phyloP scores from a whole-genome alignment of 1,140 invertebrate species.

The Neocloeon triangulifer region DNA sequence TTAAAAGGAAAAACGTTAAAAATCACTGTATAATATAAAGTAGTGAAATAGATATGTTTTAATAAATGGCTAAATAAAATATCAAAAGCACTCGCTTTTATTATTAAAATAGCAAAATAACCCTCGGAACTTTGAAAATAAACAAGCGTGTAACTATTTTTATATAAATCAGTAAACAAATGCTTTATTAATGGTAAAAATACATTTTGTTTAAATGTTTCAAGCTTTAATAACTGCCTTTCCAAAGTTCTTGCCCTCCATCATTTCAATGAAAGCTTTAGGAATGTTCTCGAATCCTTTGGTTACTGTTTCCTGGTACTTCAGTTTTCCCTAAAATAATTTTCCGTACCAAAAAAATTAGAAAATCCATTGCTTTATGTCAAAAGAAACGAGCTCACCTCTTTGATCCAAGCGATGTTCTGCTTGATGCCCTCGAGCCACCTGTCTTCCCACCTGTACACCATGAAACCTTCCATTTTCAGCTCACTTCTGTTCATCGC shows the following conservation, averaged over 20 bases:
- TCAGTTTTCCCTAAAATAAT: slow-evolving; percentile 27
- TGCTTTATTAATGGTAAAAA: too few species aligned
- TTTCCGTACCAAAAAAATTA: background rate
- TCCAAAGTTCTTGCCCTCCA: slow-evolving; percentile 33
- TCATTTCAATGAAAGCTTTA: slow-evolving; percentile 32
- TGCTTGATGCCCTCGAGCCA: slow-evolving; percentile 28
- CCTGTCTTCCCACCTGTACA: slow-evolving; percentile 21
- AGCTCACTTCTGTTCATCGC: slow-evolving; percentile 25
- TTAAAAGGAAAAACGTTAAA: too few species aligned
- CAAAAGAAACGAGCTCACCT: too few species aligned
- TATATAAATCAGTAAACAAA: slow-evolving; percentile 3
- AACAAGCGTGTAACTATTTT: too few species aligned
- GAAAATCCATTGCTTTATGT: too few species aligned
- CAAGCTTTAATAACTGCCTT: slow-evolving; percentile 34
- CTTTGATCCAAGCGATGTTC: slow-evolving; percentile 31
- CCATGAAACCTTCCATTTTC: slow-evolving; percentile 33
- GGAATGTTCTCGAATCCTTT: slow-evolving; percentile 39
- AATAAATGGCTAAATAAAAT: too few species aligned
- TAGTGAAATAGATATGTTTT: too few species aligned
- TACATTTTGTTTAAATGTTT: slow-evolving; percentile 5
- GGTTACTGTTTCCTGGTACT: slow-evolving; percentile 30
- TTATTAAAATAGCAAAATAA: too few species aligned
- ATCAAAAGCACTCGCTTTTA: too few species aligned
- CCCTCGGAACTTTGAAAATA: too few species aligned
- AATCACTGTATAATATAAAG: too few species aligned